Base-by-base conservation (phyloP, 1,140 invertebrate genomes). In the Whitmania pigra region DNA sequence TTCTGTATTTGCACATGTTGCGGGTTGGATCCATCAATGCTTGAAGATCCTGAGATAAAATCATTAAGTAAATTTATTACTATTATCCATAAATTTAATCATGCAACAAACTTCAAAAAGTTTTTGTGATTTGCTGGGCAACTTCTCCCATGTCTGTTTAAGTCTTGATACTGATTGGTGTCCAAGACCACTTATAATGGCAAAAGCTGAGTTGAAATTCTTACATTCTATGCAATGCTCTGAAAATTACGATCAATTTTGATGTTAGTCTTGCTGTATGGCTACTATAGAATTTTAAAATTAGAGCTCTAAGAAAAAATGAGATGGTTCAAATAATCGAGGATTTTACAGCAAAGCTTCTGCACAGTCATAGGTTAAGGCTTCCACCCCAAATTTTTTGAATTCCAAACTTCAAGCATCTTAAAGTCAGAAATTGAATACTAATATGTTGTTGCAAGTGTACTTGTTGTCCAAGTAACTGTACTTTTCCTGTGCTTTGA, bases 151-250 rank as follows among this genome's bases (percentile, higher is more conserved):
- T 29, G 94, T 94, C 76, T 88, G 85, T 76, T 92, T 85, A 75
- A 99, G 84, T 75, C 97, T 85, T 0, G 89, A 90, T 0, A 99
- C 94, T 2, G 94, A 90, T 0, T 89, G 90, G 79, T 99, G 94
- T 49, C 93, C 94, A 78, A 99, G 84, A 25, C 97, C 96, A 75
- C 93, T 96, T 69, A 99, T 87, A 67, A 99, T 97, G 71, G 96
- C 95, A 86, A 99, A 99, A 93, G 99, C 95, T 0, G 95, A 97
- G 84, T 99, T 99, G 83, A 98, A 99, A 84, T 99, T 99, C 83
- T 96, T 95, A 78, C 94, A 96, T 80, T 98, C 94, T 82, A 96
- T 96, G 82, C 94, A 98, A 82, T 94, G 91, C 67, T 88, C 88
- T 89, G 57, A 49, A 36, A 55, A 49, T 49, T 49, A 11, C 13